Evolutionary conservation across 2,888 invertebrate genomes (phyloP).

Genomic region (Eristalis arbustorum): DNA sequence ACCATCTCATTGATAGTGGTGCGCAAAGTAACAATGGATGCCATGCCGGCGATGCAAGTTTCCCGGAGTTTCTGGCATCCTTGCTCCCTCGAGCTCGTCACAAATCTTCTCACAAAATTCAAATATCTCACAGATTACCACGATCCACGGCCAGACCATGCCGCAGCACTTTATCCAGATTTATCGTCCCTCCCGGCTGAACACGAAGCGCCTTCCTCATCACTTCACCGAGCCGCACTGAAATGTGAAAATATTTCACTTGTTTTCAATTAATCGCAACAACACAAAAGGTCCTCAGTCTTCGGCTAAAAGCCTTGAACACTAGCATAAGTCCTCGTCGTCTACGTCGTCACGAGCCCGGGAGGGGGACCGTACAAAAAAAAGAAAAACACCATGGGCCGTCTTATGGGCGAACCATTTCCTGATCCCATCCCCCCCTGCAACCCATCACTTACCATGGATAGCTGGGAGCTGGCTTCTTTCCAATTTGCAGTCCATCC

Average conservation of each 20-base stretch:
- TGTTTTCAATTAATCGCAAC: conserved; percentile 23
- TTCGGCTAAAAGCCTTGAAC: conserved; percentile 17
- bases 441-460: conserved; percentile 83
- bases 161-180: not conserved
- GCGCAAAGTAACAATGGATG: not conserved
- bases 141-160: not conserved
- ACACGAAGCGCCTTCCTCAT: not conserved
- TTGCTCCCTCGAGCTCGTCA: not conserved
- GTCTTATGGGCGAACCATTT: not conserved
- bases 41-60: not conserved
- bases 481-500: conserved; percentile 82
- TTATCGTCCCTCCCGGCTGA: not conserved
- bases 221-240: not conserved
- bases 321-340: not conserved
- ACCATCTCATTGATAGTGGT: not conserved
- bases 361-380: no score
- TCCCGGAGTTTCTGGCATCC: not conserved
- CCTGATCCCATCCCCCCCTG: not conserved
- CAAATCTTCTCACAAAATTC: not conserved
- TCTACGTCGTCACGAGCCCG: not conserved
- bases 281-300: conserved; percentile 1
- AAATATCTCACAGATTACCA: not conserved
- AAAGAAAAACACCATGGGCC: not conserved
- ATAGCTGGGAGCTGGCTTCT: conserved; percentile 85
- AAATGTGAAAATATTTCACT: conserved; percentile 36